These are phyloP conservation scores for Holcopasites calliopsidis DNA, from an alignment of 1,140 invertebrate species.

Conservation along the genomic window DNA sequence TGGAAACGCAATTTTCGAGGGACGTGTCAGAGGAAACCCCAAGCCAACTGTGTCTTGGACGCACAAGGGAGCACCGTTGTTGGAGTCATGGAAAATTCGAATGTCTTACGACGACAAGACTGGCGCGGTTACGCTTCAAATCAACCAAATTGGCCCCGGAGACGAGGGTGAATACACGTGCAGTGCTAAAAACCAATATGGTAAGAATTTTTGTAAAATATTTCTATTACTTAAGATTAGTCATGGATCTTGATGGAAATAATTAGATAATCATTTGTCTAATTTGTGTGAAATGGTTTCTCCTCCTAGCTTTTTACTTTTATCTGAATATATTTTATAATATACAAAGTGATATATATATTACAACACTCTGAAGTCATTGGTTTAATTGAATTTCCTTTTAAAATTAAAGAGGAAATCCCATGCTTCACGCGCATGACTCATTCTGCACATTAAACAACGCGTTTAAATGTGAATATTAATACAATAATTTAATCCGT, in stretches of 20 bases:
- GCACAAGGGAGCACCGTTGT: conserved; percentile 90
- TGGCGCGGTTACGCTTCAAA: conserved; percentile 91
- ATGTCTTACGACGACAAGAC: conserved; percentile 93
- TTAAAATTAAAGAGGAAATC: too few relatives aligned
- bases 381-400: too few relatives aligned
- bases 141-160: conserved; percentile 94
- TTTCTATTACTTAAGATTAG: too few relatives aligned
- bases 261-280: neutral
- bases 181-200: conserved; percentile 94
- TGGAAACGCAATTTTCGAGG: conserved; percentile 95
- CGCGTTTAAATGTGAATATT: too few relatives aligned
- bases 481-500: neutral
- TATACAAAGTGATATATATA: too few relatives aligned
- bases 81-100: conserved; percentile 90
- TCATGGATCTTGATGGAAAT: neutral
- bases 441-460: too few relatives aligned
- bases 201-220: conserved; percentile 43
- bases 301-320: too few relatives aligned
- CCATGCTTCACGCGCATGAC: too few relatives aligned
- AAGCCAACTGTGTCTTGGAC: conserved; percentile 97
- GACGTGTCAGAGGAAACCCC: conserved; percentile 93
- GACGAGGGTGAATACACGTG: conserved; percentile 98
- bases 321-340: too few relatives aligned
- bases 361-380: too few relatives aligned
- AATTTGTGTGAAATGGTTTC: too few relatives aligned